phyloP scores from a whole-genome alignment of 1,140 invertebrate species.

The Eumaeus atala region DNA sequence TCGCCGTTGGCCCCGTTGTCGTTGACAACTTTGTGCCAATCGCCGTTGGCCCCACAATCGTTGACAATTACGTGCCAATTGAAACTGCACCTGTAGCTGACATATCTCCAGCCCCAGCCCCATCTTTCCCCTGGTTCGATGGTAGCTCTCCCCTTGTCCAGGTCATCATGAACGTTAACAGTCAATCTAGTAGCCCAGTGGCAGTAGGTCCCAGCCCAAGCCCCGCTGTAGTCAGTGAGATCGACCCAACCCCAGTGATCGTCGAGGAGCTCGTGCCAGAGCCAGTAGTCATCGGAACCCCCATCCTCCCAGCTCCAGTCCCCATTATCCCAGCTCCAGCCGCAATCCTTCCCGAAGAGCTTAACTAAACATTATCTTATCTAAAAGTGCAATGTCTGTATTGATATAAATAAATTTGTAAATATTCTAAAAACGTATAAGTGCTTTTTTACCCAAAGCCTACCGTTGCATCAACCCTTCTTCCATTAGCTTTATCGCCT shows the following conservation, averaged over 20 bases:
- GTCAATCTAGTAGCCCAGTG: constrained; percentile 1
- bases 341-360: constrained; percentile 17
- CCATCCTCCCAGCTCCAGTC: constrained; percentile 17
- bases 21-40: neutral
- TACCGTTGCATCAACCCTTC: no score
- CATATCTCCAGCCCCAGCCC: neutral
- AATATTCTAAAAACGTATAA: no score
- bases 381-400: constrained; percentile 3
- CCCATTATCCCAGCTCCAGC: constrained; percentile 18
- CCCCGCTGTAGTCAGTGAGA: constrained; percentile 15
- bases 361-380: constrained; percentile 22
- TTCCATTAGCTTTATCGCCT: no score
- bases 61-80: constrained; percentile 14
- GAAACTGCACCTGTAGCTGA: neutral
- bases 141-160: constrained; percentile 14
- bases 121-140: constrained; percentile 8
- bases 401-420: no score
- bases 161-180: constrained; percentile 2
- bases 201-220: neutral
- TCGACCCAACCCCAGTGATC: constrained; percentile 5
- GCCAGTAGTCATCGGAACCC: constrained; percentile 19
- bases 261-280: constrained; percentile 20
- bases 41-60: constrained; percentile 2
- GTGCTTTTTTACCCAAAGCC: no score
- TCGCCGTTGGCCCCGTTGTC: constrained; percentile 17